Percentiles rank a stretch among this genome's conserved stretches.
Evolutionary conservation across 2,888 invertebrate species (phyloP).

Genomic region (Pyralis farinalis): DNA sequence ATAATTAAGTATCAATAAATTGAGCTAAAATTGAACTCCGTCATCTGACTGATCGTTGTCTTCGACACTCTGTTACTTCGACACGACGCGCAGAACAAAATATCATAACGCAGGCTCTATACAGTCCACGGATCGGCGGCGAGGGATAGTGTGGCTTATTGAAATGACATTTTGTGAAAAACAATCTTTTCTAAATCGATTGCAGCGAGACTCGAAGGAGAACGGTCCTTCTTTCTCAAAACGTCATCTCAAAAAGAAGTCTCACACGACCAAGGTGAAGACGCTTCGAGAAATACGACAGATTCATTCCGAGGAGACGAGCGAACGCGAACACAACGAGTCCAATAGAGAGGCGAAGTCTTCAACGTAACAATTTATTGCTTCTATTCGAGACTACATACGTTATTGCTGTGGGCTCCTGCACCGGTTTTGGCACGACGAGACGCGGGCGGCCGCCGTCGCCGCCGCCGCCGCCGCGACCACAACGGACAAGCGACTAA

Average conservation of each 20-base stretch:
- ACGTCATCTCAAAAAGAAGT: not conserved
- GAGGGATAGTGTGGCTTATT: not conserved
- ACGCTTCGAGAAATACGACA: not conserved
- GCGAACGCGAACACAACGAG: not conserved
- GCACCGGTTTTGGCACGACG: constrained; percentile 55
- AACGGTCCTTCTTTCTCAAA: not conserved
- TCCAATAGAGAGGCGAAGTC: constrained; percentile 13
- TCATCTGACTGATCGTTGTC: constrained; percentile 22
- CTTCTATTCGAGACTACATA: constrained; percentile 39
- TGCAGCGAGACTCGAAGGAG: too few species aligned
- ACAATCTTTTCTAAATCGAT: too few species aligned
- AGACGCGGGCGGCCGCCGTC: constrained; percentile 27
- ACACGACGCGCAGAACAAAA: not conserved
- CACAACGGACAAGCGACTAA: constrained; percentile 40
- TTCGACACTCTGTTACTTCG: too few species aligned
- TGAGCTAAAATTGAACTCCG: constrained; percentile 68
- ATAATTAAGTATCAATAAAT: constrained; percentile 70
- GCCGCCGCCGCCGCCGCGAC: constrained; percentile 20
- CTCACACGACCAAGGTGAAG: not conserved
- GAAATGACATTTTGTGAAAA: not conserved
- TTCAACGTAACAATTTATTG: constrained; percentile 32
- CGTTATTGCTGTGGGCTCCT: constrained; percentile 56
- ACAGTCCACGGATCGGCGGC: not conserved
- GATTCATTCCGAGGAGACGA: not conserved
- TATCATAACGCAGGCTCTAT: too few species aligned